phyloP scores from a whole-genome alignment of 2,888 invertebrate species.

The Hydrotaea cyrtoneurina region DNA sequence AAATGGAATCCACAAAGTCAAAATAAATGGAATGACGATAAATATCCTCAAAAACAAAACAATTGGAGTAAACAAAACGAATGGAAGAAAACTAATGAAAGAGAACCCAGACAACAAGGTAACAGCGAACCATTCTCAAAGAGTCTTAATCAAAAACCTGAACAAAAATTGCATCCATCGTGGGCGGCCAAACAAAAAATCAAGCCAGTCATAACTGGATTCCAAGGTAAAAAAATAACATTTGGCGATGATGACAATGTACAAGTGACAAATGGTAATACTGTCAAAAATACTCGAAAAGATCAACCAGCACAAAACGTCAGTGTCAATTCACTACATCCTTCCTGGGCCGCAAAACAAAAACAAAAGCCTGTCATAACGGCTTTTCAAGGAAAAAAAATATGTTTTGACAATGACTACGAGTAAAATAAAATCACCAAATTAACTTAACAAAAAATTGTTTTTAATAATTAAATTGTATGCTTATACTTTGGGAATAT shows the following conservation, averaged over 20 bases:
- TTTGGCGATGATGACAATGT: constrained; percentile 74
- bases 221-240: constrained; percentile 77
- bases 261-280: constrained; percentile 9
- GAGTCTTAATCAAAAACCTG: neutral
- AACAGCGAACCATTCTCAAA: neutral
- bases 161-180: constrained; percentile 75
- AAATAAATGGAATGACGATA: constrained; percentile 4
- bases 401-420: constrained; percentile 75
- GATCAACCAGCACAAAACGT: neutral
- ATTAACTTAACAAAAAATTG: constrained; percentile 46
- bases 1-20: neutral
- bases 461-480: constrained; percentile 65
- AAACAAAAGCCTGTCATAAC: constrained; percentile 77
- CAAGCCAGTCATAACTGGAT: constrained; percentile 74
- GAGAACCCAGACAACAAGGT: neutral
- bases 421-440: constrained; percentile 44
- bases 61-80: constrained; percentile 8
- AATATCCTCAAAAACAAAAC: neutral
- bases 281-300: neutral
- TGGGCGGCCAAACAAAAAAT: constrained; percentile 78
- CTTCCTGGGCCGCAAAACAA: constrained; percentile 80
- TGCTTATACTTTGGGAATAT: constrained; percentile 80
- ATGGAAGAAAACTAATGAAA: neutral
- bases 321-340: constrained; percentile 72
- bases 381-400: constrained; percentile 78